Conservation (phyloP, 35 echinoderm and acorn worm genomes). For the Heliocidaris erythrogramma region DNA sequence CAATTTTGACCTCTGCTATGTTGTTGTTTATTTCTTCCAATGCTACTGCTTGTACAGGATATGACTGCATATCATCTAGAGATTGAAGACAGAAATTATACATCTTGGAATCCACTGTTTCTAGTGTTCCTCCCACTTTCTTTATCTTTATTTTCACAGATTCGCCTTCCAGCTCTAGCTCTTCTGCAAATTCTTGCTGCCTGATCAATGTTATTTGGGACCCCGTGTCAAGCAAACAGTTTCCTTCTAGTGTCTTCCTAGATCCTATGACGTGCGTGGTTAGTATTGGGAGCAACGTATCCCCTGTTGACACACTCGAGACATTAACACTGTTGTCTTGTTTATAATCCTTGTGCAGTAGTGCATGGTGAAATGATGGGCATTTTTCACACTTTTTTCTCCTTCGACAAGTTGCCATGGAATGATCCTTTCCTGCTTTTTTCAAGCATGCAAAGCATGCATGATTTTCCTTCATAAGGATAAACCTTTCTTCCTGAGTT, state of each 20-base stretch:
- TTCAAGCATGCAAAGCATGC: slow-evolving; percentile 61
- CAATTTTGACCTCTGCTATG: slow-evolving; percentile 17
- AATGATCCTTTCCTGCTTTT: slow-evolving; percentile 43
- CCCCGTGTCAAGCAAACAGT: too few relatives aligned
- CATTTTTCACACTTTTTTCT: slow-evolving; percentile 52
- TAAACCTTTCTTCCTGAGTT: slow-evolving; percentile 1
- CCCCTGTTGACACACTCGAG: too few relatives aligned
- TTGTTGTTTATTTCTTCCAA: slow-evolving; percentile 49
- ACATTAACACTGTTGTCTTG: too few relatives aligned
- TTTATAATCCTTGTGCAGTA: too few relatives aligned
- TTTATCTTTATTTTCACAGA: slow-evolving; percentile 25
- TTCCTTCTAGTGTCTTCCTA: too few relatives aligned
- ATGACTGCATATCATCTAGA: too few relatives aligned
- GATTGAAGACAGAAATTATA: slow-evolving; percentile 41
- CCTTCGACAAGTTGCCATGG: slow-evolving; percentile 9
- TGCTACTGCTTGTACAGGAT: too few relatives aligned
- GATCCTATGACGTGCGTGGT: too few relatives aligned
- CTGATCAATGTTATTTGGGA: too few relatives aligned
- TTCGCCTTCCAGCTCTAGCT: slow-evolving; percentile 59
- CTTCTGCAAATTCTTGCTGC: slow-evolving; percentile 22
- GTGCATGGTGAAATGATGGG: too few relatives aligned
- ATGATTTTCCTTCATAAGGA: slow-evolving; percentile 21
- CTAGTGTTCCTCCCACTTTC: slow-evolving; percentile 24
- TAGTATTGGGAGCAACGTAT: too few relatives aligned
- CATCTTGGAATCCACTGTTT: neutral